A percentile compares a stretch with the other conserved stretches of the same genome.
phyloP scores from a whole-genome alignment of 2,888 invertebrate species.

The Phorcus lineatus region DNA sequence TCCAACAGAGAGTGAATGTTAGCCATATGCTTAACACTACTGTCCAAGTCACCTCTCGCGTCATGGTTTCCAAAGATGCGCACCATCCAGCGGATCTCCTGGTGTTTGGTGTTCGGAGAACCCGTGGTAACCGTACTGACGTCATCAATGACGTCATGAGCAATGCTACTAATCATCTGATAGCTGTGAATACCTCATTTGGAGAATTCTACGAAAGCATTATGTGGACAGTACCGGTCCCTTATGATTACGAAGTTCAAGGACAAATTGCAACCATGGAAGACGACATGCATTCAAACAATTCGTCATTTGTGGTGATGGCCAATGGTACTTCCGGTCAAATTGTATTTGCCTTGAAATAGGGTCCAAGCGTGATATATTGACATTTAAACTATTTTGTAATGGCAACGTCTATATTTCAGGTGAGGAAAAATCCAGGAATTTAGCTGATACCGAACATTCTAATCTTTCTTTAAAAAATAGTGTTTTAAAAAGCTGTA shows the following conservation, averaged over 20 bases:
- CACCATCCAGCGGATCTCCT: background rate
- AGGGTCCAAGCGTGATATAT: too few relatives aligned
- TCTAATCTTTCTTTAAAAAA: too few relatives aligned
- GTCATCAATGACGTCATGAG: background rate
- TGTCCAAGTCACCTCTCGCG: background rate
- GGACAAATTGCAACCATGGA: background rate
- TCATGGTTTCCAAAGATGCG: background rate
- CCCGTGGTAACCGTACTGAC: background rate
- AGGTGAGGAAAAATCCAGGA: too few relatives aligned
- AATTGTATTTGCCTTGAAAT: background rate
- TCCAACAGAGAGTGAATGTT: background rate
- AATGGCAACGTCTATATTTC: too few relatives aligned
- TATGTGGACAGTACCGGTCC: background rate
- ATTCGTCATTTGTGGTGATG: background rate
- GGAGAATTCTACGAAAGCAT: background rate
- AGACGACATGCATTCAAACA: background rate
- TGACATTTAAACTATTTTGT: too few relatives aligned
- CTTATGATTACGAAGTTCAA: background rate
- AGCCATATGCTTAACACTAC: background rate
- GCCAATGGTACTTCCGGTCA: background rate
- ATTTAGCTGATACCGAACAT: too few relatives aligned
- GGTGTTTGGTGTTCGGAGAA: background rate
- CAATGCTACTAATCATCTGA: background rate
- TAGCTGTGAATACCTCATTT: background rate
- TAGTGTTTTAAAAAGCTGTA: too few relatives aligned